These are phyloP conservation scores for Rhagoletis zephyria DNA, from an alignment of 1,140 invertebrate species.

Conservation along the genomic window DNA sequence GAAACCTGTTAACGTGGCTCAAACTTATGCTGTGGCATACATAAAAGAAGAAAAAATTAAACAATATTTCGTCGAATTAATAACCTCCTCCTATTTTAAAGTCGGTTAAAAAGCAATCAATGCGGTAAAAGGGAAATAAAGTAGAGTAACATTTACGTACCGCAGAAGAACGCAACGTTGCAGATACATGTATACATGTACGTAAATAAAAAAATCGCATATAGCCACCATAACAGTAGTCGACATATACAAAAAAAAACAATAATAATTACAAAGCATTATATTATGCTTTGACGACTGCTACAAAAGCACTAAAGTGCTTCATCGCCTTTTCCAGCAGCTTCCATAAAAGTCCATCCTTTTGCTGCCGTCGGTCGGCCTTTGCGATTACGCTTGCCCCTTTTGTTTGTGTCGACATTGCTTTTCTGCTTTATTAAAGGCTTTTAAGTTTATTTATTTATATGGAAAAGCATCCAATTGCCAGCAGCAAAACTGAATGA, in stretches of 20 bases:
- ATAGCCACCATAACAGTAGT: neutral
- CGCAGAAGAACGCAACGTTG: neutral
- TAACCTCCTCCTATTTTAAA: too few species aligned
- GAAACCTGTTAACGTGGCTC: too few species aligned
- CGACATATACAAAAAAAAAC: neutral
- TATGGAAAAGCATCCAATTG: neutral
- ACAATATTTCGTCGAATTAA: too few species aligned
- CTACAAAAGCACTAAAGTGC: slow-evolving; percentile 24
- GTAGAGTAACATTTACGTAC: too few species aligned
- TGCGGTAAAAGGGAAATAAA: too few species aligned
- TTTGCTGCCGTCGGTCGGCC: neutral
- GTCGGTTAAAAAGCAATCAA: too few species aligned
- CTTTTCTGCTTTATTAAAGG: neutral
- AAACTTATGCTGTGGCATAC: too few species aligned
- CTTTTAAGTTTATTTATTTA: neutral
- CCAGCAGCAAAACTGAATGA: neutral
- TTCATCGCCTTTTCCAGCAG: neutral
- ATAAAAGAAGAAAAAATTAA: too few species aligned
- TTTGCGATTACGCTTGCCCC: neutral
- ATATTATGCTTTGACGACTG: slow-evolving; percentile 17
- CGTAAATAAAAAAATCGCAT: neutral
- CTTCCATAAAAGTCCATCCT: neutral
- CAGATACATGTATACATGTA: neutral
- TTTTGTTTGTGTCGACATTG: neutral
- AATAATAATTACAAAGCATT: slow-evolving; percentile 11